These are phyloP conservation scores for Leguminivora glycinivorella DNA, from an alignment of 1,140 invertebrate genomes.

Conservation along the genomic window DNA sequence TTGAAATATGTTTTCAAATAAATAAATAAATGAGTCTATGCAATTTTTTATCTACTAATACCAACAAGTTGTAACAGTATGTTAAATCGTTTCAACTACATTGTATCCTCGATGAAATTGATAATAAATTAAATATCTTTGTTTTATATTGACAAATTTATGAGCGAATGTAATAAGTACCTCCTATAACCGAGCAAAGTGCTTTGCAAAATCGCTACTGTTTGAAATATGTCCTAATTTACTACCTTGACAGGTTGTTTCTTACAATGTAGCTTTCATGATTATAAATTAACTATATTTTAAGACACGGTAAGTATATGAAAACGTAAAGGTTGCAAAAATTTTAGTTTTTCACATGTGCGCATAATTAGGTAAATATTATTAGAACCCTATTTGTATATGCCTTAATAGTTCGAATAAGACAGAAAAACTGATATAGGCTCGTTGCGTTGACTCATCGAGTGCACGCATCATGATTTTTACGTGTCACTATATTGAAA, in stretches of 20 bases:
- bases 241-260: background rate
- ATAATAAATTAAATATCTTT: background rate
- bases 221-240: background rate
- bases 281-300: background rate
- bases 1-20: no score
- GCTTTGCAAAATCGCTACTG: background rate
- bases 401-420: no score
- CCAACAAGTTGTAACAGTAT: background rate
- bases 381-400: no score
- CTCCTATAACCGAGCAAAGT: background rate
- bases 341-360: no score
- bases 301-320: background rate
- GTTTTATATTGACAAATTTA: background rate
- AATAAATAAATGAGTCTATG: background rate
- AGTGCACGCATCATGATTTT: no score
- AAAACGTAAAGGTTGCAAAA: no score
- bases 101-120: background rate
- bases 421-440: no score
- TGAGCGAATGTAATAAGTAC: background rate
- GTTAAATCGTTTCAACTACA: background rate
- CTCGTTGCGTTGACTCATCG: no score
- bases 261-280: background rate
- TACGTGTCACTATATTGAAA: no score
- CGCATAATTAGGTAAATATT: no score
- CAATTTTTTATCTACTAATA: background rate